A percentile compares a stretch with the other conserved stretches of the same genome.
phyloP scores from a whole-genome alignment of 1,140 invertebrate genomes.

The Cotesia chilonis region DNA sequence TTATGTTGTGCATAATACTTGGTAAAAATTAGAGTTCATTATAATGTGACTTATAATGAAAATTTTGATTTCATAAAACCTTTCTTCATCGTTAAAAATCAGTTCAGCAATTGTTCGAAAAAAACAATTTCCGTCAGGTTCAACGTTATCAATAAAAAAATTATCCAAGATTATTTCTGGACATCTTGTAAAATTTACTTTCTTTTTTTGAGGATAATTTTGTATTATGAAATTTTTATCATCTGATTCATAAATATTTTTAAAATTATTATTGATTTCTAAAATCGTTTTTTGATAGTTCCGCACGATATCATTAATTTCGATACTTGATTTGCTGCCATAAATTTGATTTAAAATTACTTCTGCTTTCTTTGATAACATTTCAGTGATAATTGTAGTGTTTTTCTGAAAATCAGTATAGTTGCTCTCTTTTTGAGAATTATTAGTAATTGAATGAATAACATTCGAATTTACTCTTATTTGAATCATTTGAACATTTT shows the following conservation, averaged over 20 bases:
- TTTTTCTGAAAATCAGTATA: no score
- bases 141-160: neutral
- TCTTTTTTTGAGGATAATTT: neutral
- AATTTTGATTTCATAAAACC: neutral
- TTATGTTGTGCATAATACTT: neutral
- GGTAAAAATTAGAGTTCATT: neutral
- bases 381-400: neutral
- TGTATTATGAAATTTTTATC: neutral
- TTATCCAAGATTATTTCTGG: neutral
- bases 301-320: no score
- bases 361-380: neutral
- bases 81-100: slow-evolving; percentile 4
- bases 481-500: no score
- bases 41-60: neutral
- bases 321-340: no score
- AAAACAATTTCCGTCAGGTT: neutral
- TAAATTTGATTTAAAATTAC: neutral
- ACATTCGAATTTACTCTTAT: no score
- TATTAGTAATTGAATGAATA: no score
- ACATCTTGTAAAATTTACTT: neutral
- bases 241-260: no score
- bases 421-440: no score
- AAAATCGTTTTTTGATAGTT: no score
- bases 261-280: no score
- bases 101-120: neutral